Evolutionary conservation across 2,113 vertebrate species (phyloP), one percentile per base, ranked within the genome.

Genomic region (Vanacampus margaritifer): DNA sequence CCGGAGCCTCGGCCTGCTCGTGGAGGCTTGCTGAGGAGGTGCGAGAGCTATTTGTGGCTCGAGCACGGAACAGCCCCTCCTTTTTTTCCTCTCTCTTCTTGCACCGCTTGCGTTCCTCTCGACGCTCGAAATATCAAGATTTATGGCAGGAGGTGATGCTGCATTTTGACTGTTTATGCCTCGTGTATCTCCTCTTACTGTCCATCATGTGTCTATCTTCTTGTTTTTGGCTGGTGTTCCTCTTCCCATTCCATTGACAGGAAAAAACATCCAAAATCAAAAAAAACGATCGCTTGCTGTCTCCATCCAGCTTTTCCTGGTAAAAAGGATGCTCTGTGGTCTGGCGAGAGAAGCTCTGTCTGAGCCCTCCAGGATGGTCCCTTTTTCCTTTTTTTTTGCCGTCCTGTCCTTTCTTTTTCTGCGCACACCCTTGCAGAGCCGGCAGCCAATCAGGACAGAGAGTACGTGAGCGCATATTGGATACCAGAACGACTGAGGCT

Each of bases 381-480:
- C 72, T 61, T 72, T 74, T 57, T 70, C 79, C 4, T 32, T 32
- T n/a, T 79, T 69, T 58, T 57, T 26, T n/a, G 17, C 37, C 59
- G 56, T 70, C 61, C 45, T 39, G 61, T 61, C 65, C 65, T 51
- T 66, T 71, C 32, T 56, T 39, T 60, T 79, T 51, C 61, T 64
- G 53, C 39, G 46, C 83, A 79, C 84, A 66, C 75, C 84, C 79
- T 74, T 68, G 28, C 24, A 69, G 65, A 64, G 61, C 72, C 58
- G 23, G 45, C 80, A 87, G 78, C 90, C 91, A 91, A 91, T 91
- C 85, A 79, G 80, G 56, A 66, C 32, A 41, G 51, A 43, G 67
- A 69, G 64, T 74, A 82, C 79, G 84, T 76, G 80, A 69, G 45
- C 67, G 87, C 87, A 89, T 90, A 87, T 89, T 89, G 83, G 91